phyloP scores from a whole-genome alignment of 2,888 invertebrate genomes.

The Volucella bombylans region DNA sequence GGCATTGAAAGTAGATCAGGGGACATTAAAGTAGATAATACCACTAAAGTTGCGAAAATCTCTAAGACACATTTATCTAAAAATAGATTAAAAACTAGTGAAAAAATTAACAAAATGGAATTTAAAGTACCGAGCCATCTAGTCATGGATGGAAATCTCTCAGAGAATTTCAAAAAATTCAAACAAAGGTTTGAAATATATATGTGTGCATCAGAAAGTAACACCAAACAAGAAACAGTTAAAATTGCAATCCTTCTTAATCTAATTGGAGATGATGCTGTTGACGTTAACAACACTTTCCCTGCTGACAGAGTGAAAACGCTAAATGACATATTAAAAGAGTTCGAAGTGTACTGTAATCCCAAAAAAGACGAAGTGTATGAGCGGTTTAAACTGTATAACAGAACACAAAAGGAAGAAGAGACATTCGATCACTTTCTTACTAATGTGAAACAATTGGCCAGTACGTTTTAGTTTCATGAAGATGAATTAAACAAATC shows the following conservation, averaged over 20 bases:
- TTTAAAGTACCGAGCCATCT: too few species aligned
- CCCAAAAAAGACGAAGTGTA: conserved; percentile 31
- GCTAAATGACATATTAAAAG: conserved; percentile 1
- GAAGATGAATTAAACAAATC: conserved; percentile 5
- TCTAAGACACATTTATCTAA: too few species aligned
- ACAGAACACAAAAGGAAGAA: conserved; percentile 21
- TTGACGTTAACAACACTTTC: not conserved
- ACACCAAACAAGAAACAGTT: conserved; percentile 7
- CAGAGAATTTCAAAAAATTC: conserved; percentile 27
- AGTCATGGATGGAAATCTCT: too few species aligned
- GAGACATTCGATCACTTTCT: conserved; percentile 32
- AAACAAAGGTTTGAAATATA: conserved; percentile 29
- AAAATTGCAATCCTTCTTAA: conserved; percentile 3
- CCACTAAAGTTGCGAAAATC: too few species aligned
- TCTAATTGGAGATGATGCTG: not conserved
- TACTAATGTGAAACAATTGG: conserved; percentile 22
- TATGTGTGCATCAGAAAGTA: conserved; percentile 19
- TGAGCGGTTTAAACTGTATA: conserved; percentile 7
- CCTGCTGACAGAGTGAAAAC: conserved; percentile 1
- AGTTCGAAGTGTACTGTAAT: conserved; percentile 7
- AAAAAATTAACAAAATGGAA: too few species aligned
- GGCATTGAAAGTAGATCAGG: too few species aligned
- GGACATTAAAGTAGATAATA: too few species aligned
- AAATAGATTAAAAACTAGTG: too few species aligned
- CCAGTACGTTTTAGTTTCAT: conserved; percentile 15